A percentile compares a stretch with the other conserved stretches of the same genome.
Conservation (phyloP, 2,797 vertebrate species). For the Salarias fasciatus region DNA sequence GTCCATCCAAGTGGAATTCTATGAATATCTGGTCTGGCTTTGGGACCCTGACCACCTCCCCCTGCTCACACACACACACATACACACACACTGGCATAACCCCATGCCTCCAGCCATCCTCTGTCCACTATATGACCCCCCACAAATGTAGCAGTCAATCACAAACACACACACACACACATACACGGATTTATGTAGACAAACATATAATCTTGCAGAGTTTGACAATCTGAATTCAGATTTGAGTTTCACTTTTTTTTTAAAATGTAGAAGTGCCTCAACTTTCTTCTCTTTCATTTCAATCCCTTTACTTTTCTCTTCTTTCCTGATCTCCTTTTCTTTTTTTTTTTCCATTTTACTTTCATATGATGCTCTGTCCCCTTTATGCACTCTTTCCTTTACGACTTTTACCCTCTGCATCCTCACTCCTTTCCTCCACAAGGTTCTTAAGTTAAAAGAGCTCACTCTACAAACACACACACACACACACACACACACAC, state of each 20-base stretch:
- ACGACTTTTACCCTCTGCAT: not conserved
- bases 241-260: not conserved
- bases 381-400: too few relatives aligned
- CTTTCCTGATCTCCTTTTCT: not conserved
- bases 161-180: conserved; percentile 6
- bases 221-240: conserved; percentile 8
- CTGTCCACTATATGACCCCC: conserved; percentile 41
- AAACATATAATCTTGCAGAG: conserved; percentile 16
- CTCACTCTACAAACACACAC: not conserved
- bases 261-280: conserved; percentile 13
- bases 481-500: conserved; percentile 4
- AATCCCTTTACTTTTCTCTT: not conserved
- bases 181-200: not conserved
- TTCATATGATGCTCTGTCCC: too few relatives aligned
- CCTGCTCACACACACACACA: not conserved
- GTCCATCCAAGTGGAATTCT: conserved; percentile 77
- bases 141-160: conserved; percentile 37
- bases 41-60: conserved; percentile 21
- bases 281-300: too few relatives aligned
- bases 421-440: not conserved
- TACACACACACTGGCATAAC: conserved; percentile 1
- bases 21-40: conserved; percentile 78
- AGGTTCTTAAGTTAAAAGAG: not conserved
- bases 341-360: conserved; percentile 1
- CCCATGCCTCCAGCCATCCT: conserved; percentile 14